A percentile compares a stretch with the other conserved stretches of the same genome.
These are phyloP conservation scores for Harpagoxenus sublaevis DNA, from an alignment of 2,888 invertebrate genomes.

Conservation along the genomic window DNA sequence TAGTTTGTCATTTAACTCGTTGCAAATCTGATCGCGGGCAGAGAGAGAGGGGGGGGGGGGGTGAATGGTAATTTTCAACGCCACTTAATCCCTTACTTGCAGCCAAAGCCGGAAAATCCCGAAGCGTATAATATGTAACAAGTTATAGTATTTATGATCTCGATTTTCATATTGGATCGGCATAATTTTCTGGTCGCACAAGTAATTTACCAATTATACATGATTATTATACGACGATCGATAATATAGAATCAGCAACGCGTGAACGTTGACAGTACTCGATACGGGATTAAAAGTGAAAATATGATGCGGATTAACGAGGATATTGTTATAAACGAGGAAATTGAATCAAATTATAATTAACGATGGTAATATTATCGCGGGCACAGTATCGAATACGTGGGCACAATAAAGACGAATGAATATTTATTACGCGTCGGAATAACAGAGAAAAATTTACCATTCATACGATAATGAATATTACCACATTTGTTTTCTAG, in stretches of 20 bases:
- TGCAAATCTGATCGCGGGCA: conserved; percentile 39
- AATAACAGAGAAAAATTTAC: conserved; percentile 55
- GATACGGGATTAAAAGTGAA: conserved; percentile 56
- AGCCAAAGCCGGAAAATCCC: conserved; percentile 47
- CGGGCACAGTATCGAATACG: conserved; percentile 48
- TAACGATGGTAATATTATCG: conserved; percentile 59
- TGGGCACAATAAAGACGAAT: conserved; percentile 54
- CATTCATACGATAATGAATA: conserved; percentile 57
- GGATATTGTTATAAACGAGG: conserved; percentile 55
- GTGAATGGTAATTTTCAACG: conserved; percentile 35
- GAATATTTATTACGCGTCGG: conserved; percentile 57
- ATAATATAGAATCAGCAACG: conserved; percentile 48
- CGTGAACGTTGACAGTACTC: conserved; percentile 53
- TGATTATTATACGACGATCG: conserved; percentile 54
- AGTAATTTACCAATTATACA: conserved; percentile 55
- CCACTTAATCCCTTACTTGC: conserved; percentile 56
- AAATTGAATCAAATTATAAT: conserved; percentile 61
- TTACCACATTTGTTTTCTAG: conserved; percentile 52
- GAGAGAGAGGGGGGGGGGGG: neutral
- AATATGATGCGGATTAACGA: conserved; percentile 56
- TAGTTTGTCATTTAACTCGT: conserved; percentile 45
- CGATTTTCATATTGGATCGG: conserved; percentile 56
- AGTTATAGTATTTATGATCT: conserved; percentile 48
- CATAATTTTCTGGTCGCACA: conserved; percentile 57
- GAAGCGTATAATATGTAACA: conserved; percentile 45